These are phyloP conservation scores for Thunnus thynnus DNA, from an alignment of 2,113 vertebrate genomes.

Conservation along the genomic window DNA sequence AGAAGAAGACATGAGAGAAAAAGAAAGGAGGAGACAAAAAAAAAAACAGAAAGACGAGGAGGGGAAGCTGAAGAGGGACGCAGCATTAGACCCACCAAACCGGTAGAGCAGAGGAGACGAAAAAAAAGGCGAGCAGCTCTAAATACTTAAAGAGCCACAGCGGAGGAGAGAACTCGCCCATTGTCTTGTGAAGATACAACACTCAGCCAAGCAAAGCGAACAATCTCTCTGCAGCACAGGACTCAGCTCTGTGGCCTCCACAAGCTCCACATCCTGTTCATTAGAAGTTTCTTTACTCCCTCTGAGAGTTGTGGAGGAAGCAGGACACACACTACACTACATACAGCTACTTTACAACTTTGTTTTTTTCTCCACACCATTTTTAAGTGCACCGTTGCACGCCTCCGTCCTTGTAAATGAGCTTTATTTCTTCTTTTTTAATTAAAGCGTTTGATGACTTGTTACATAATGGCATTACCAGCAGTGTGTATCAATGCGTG, in stretches of 20 bases:
- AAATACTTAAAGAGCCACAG: conserved; percentile 60
- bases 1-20: conserved; percentile 50
- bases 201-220: conserved; percentile 57
- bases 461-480: conserved; percentile 5
- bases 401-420: conserved; percentile 1
- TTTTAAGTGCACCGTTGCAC: background rate
- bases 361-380: background rate
- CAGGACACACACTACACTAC: background rate
- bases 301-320: conserved; percentile 30
- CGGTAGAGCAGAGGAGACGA: conserved; percentile 27
- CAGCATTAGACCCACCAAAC: conserved; percentile 50
- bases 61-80: conserved; percentile 47
- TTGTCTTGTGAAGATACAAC: conserved; percentile 59
- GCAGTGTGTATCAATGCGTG: background rate
- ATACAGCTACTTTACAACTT: background rate
- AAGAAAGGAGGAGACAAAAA: conserved; percentile 39
- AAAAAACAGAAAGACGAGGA: background rate
- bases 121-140: conserved; percentile 48
- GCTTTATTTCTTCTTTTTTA: conserved; percentile 20
- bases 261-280: conserved; percentile 29
- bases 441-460: conserved; percentile 27
- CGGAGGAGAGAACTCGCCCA: conserved; percentile 48
- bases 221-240: conserved; percentile 46
- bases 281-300: conserved; percentile 46
- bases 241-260: conserved; percentile 31